These are phyloP conservation scores for Helleia helle DNA, from an alignment of 2,888 invertebrate species.

Conservation along the genomic window DNA sequence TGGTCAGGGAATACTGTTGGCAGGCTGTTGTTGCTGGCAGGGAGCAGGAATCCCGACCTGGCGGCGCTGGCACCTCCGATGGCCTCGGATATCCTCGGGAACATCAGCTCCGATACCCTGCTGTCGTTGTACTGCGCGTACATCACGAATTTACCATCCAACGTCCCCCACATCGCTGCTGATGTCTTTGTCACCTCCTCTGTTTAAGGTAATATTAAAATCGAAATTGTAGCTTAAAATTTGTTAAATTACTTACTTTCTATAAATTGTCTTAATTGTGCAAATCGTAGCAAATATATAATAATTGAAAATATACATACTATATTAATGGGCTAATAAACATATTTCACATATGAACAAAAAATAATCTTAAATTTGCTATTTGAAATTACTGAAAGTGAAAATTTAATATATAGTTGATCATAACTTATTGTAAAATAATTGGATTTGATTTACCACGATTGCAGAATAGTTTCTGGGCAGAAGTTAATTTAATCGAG, in stretches of 20 bases:
- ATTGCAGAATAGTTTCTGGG: background rate
- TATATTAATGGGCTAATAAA: too few relatives aligned
- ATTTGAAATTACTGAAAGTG: too few relatives aligned
- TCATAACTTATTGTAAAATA: too few relatives aligned
- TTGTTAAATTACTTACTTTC: too few relatives aligned
- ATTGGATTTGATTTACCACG: background rate
- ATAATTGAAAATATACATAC: too few relatives aligned
- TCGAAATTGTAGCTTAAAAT: too few relatives aligned
- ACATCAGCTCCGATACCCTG: slow-evolving; percentile 82
- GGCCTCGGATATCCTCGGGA: slow-evolving; percentile 86
- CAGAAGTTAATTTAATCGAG: slow-evolving; percentile 4
- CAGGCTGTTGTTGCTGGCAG: slow-evolving; percentile 53
- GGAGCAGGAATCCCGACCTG: slow-evolving; percentile 61
- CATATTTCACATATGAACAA: too few relatives aligned
- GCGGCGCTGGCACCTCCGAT: slow-evolving; percentile 76
- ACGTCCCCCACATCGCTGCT: slow-evolving; percentile 90
- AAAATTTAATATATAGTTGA: too few relatives aligned
- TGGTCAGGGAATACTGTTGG: slow-evolving; percentile 85
- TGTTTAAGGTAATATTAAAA: too few relatives aligned
- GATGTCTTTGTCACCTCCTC: slow-evolving; percentile 90
- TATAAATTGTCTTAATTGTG: too few relatives aligned
- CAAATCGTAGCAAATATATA: too few relatives aligned
- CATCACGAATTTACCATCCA: slow-evolving; percentile 86
- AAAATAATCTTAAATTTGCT: too few relatives aligned
- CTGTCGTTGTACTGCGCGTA: slow-evolving; percentile 92